Percentiles rank a stretch among this genome's conserved stretches.
Evolutionary conservation across 1,140 invertebrate genomes (phyloP).

Genomic region (Drosophila kohkoa): DNA sequence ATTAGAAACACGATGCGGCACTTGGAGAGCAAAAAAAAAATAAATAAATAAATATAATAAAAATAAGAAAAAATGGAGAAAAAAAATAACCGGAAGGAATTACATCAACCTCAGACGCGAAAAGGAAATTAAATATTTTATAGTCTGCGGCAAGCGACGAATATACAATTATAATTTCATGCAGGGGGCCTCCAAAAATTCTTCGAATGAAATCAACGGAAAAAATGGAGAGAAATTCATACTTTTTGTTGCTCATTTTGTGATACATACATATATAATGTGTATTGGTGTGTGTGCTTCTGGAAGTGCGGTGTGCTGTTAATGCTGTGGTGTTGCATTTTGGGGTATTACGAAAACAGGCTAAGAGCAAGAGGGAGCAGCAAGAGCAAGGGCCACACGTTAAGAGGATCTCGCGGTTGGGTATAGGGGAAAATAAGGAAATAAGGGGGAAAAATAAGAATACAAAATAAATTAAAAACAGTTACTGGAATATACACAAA

Average conservation of each 20-base stretch:
- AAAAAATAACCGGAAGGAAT: constrained; percentile 79
- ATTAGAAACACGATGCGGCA: constrained; percentile 72
- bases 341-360: constrained; percentile 47
- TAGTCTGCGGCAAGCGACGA: constrained; percentile 67
- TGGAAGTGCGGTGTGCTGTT: constrained; percentile 31
- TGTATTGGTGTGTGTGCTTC: constrained; percentile 8
- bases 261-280: constrained; percentile 3
- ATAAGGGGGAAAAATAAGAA: background rate
- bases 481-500: constrained; percentile 34
- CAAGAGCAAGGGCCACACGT: constrained; percentile 16
- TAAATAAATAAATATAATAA: background rate
- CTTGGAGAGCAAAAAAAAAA: constrained; percentile 37
- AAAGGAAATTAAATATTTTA: constrained; percentile 81
- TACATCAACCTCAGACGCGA: constrained; percentile 63
- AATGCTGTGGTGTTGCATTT: constrained; percentile 67
- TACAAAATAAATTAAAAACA: constrained; percentile 35
- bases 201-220: constrained; percentile 60
- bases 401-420: constrained; percentile 69
- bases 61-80: background rate
- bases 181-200: constrained; percentile 46
- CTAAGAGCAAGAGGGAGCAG: constrained; percentile 28
- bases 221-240: constrained; percentile 58
- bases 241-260: constrained; percentile 19
- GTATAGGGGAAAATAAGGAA: constrained; percentile 21
- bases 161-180: constrained; percentile 76